These are phyloP conservation scores for Linnaemya vulpina DNA, from an alignment of 2,888 invertebrate genomes.

Conservation along the genomic window DNA sequence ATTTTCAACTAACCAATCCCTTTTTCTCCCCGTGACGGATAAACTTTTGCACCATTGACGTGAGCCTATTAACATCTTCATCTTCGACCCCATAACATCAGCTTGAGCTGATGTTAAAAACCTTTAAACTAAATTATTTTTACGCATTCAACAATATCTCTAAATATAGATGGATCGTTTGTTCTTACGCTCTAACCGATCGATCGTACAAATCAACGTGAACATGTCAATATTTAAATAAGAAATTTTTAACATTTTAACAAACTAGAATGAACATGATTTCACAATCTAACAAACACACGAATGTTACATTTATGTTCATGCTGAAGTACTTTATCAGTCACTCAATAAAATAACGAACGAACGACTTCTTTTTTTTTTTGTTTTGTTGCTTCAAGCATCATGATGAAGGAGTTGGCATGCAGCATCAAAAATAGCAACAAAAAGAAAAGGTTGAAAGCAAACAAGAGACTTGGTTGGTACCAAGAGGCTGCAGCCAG, in stretches of 20 bases:
- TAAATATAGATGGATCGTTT: conserved; percentile 20
- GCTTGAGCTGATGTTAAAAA: background rate
- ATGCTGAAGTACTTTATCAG: conserved; percentile 51
- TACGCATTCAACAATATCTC: conserved; percentile 29
- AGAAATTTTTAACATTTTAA: conserved; percentile 81
- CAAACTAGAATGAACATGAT: conserved; percentile 66
- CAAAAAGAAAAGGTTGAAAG: background rate
- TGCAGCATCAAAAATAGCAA: background rate
- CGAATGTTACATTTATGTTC: conserved; percentile 38
- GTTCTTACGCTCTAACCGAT: conserved; percentile 4
- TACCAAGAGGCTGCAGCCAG: conserved; percentile 32
- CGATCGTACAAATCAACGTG: conserved; percentile 65
- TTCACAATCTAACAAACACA: conserved; percentile 26
- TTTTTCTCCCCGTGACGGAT: background rate
- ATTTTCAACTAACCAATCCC: too few relatives aligned
- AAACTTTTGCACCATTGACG: too few relatives aligned
- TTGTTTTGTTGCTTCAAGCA: background rate
- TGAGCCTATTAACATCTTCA: background rate
- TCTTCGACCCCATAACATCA: too few relatives aligned
- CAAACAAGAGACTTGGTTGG: conserved; percentile 32
- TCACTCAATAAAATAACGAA: conserved; percentile 62
- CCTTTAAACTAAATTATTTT: conserved; percentile 41
- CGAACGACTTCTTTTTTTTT: conserved; percentile 44
- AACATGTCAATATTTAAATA: conserved; percentile 80
- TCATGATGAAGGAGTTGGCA: conserved; percentile 23